Percentiles rank a stretch among this genome's conserved stretches.
These are phyloP conservation scores for Xestia xanthographa DNA, from an alignment of 2,888 invertebrate genomes.

Conservation along the genomic window DNA sequence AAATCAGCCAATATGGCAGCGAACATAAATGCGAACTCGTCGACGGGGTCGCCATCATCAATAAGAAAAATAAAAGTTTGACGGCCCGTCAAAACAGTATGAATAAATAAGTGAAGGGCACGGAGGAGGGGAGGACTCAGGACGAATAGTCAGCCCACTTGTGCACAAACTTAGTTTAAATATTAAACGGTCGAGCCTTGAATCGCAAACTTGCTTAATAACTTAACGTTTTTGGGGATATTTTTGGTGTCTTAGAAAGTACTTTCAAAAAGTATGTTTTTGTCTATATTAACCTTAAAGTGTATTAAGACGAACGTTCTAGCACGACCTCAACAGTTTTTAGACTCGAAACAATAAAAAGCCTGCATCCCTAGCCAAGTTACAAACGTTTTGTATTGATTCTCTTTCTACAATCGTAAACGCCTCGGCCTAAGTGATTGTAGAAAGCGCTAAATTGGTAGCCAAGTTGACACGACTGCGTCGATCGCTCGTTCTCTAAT, in stretches of 20 bases:
- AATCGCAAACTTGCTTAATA: slow-evolving; percentile 69
- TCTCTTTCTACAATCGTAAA: too few relatives aligned
- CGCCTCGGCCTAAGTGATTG: too few relatives aligned
- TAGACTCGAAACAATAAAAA: too few relatives aligned
- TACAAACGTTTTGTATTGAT: too few relatives aligned
- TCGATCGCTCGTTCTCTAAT: too few relatives aligned
- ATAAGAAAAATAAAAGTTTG: slow-evolving; percentile 78
- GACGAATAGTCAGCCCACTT: slow-evolving; percentile 63
- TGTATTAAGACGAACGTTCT: too few relatives aligned
- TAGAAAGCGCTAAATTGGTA: too few relatives aligned
- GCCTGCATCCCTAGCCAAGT: too few relatives aligned
- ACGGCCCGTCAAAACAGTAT: slow-evolving; percentile 79
- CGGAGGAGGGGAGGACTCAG: slow-evolving; percentile 23
- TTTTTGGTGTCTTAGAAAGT: slow-evolving; percentile 41
- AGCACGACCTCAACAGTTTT: too few relatives aligned
- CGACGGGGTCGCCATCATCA: slow-evolving; percentile 57
- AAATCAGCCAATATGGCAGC: slow-evolving; percentile 39
- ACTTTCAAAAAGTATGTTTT: not conserved
- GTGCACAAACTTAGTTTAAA: slow-evolving; percentile 74
- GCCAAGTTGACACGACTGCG: too few relatives aligned
- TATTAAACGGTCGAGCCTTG: slow-evolving; percentile 74
- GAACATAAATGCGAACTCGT: slow-evolving; percentile 34
- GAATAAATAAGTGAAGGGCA: slow-evolving; percentile 76
- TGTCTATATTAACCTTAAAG: not conserved
- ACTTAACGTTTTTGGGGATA: slow-evolving; percentile 67